Conservation (phyloP, 2,888 invertebrate genomes). For the Dysmachus trigonus region DNA sequence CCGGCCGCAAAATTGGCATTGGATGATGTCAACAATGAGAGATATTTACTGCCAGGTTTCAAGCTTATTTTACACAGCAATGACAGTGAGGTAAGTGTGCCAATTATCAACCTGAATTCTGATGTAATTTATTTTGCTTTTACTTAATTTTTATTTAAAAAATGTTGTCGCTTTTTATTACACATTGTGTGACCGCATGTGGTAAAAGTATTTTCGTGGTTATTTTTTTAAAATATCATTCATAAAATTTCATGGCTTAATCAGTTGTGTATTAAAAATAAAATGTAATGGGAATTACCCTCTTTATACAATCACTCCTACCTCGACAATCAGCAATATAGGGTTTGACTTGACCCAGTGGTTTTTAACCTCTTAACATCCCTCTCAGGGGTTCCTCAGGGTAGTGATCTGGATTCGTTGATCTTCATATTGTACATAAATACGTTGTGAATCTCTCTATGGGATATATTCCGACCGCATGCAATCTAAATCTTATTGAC, state of each 20-base stretch:
- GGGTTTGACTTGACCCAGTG: too few species aligned
- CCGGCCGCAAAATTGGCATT: conserved; percentile 97
- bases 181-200: background rate
- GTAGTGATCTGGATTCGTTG: too few species aligned
- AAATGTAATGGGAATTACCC: background rate
- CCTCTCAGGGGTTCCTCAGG: too few species aligned
- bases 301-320: background rate
- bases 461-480: too few species aligned
- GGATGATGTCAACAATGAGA: conserved; percentile 91
- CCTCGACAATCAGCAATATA: too few species aligned
- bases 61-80: conserved; percentile 90
- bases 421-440: too few species aligned
- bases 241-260: background rate
- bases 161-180: background rate
- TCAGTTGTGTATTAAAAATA: background rate
- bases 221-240: background rate
- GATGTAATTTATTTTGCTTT: background rate
- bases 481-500: too few species aligned
- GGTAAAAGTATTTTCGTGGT: background rate
- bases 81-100: conserved; percentile 88
- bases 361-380: too few species aligned
- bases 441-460: too few species aligned
- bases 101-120: background rate
- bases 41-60: conserved; percentile 90
- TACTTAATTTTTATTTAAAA: background rate